These are phyloP conservation scores for Cerastis leucographa DNA, from an alignment of 2,888 invertebrate genomes.

Conservation along the genomic window DNA sequence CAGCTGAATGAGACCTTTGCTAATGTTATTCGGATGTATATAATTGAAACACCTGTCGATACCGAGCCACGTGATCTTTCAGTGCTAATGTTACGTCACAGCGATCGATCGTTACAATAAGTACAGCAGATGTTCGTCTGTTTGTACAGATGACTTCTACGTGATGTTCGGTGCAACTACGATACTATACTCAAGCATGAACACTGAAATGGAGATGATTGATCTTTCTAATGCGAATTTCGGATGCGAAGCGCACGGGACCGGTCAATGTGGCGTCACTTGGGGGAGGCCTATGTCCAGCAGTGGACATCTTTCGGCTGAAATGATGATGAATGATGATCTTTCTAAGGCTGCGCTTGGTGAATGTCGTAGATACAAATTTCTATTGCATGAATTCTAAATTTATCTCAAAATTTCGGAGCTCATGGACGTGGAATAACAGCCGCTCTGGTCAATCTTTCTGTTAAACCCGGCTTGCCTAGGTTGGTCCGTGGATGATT, in stretches of 20 bases:
- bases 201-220: constrained; percentile 4
- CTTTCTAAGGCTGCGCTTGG: neutral
- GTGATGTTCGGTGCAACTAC: constrained; percentile 44
- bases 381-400: constrained; percentile 6
- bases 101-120: constrained; percentile 43
- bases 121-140: constrained; percentile 52
- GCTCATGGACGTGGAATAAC: too few species aligned
- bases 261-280: too few species aligned
- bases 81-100: constrained; percentile 57
- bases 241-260: too few species aligned
- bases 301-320: too few species aligned
- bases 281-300: too few species aligned
- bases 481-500: too few species aligned
- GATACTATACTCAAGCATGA: constrained; percentile 18
- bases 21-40: constrained; percentile 32
- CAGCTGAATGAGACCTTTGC: constrained; percentile 41
- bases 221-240: too few species aligned
- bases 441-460: too few species aligned
- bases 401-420: neutral
- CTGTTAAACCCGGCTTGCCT: too few species aligned
- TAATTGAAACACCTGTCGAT: constrained; percentile 56
- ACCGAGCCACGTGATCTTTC: constrained; percentile 45
- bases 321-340: too few species aligned
- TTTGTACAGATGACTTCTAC: constrained; percentile 56
- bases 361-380: neutral